A percentile compares a stretch with the other conserved stretches of the same genome.
Evolutionary conservation across 2,888 invertebrate genomes (phyloP).

Genomic region (Halictus quadricinctus): DNA sequence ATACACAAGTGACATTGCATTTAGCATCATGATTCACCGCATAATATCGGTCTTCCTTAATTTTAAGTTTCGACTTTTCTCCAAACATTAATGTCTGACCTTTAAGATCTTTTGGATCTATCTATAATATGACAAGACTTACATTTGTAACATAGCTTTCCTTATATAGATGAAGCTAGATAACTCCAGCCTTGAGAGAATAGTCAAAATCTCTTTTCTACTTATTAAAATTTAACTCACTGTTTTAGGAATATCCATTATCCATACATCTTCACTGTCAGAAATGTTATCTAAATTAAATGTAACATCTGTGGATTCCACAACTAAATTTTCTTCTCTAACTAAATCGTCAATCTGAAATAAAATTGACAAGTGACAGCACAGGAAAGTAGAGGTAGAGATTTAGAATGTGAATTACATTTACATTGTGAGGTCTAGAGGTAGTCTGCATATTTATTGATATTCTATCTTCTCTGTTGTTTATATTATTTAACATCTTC

Average conservation of each 20-base stretch:
- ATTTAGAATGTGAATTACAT: constrained; percentile 3
- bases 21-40: constrained; percentile 54
- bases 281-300: constrained; percentile 69
- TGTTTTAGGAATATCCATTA: constrained; percentile 73
- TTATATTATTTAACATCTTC: not conserved
- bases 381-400: not conserved
- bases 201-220: not conserved
- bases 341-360: constrained; percentile 70
- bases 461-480: not conserved
- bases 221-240: constrained; percentile 45
- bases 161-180: not conserved
- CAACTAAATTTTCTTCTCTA: constrained; percentile 56
- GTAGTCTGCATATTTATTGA: not conserved
- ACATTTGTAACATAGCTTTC: not conserved
- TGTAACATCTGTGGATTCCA: constrained; percentile 54
- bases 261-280: constrained; percentile 74
- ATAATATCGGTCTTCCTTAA: constrained; percentile 67
- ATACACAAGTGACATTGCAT: constrained; percentile 67
- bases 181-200: not conserved
- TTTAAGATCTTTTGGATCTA: constrained; percentile 67
- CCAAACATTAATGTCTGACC: constrained; percentile 69
- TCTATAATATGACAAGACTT: constrained; percentile 43
- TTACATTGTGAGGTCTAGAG: constrained; percentile 56
- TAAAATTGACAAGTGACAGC: not conserved
- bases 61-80: constrained; percentile 71